Base-by-base conservation (phyloP, 2,113 vertebrate species). In the Galeopterus variegatus region DNA sequence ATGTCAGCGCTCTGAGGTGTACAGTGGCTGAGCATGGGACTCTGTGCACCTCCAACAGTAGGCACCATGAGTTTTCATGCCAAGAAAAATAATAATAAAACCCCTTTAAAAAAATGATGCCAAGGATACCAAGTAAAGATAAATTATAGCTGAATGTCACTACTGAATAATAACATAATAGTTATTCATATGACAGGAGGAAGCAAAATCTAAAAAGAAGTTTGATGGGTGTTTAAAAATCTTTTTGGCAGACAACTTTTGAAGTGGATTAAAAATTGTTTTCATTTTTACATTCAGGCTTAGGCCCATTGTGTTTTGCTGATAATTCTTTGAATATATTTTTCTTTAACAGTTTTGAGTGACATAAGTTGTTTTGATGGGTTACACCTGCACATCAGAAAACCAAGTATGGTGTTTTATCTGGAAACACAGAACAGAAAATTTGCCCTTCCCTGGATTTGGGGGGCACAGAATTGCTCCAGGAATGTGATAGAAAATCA, bases 1-100 rank as follows among this genome's bases (percentile, higher is more conserved):
- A 69, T 60, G 18, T 6, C 0, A 0, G 26, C 17, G 0, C 31
- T 6, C 58, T 60, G 83, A 62, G 41, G 45, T 0, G 0, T 7
- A 2, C 19, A 24, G 60, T 0, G 64, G 9, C 17, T 50, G 54
- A 92, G n/a, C 0, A 60, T 1, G 36, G 23, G 5, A 23, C 26
- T 26, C 58, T 70, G 5, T 1, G 2, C 1, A 24, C 1, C 11
- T 24, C 50, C 69, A 45, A 41, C 2, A 23, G 4, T 1, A 75
- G 65, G 33, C 7, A 2, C 3, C 28, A 45, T 0, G 0, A 0
- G 0, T n/a, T 90, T 79, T 79, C 4, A 28, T 36, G 17, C 15
- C 73, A 73, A 70, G 69, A 31, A 84, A 93, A 62, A 72, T 18
- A 92, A 17, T 4, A 50, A 70, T 36, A 64, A 70, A 70, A 70